Base-by-base conservation (phyloP, 2,113 vertebrate species). In the Sylvietta virens region DNA sequence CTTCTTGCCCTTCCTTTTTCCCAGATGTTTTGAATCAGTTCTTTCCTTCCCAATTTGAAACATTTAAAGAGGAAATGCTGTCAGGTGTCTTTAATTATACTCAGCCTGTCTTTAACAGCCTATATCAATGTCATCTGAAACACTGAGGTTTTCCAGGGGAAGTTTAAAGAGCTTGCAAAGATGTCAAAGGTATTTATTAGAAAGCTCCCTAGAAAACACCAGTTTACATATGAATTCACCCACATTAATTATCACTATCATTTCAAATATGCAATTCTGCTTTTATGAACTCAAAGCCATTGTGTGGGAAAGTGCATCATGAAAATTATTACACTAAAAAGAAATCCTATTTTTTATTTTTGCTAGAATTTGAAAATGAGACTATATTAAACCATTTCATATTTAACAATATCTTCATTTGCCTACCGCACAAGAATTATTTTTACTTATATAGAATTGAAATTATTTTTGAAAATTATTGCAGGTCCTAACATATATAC, bases 41-140 rank as follows among this genome's bases (percentile, higher is more conserved):
- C 16, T 71, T 92, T 71, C 47, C n/a, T 50, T 64, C 78, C 57
- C 31, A 60, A 10, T 31, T 92, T 90, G 82, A 83, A 92, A 81
- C 6, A 45, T 26, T 74, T 77, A 31, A 45, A 92, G 37, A 81
- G 76, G 82, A 92, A 92, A 80, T 69, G 51, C 5, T 79, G 50
- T 69, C 87, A 91, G 78, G n/a, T 91, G 70, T 70, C 66, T 90
- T 90, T 85, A 94, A 88, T 85, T 88, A 80, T 17, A 79, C 40
- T 76, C 53, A 33, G 23, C 23, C 53, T 72, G 8, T 60, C 71
- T 92, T 90, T 65, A 95, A 57, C 26, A 76, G 47, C 26, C 20
- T 80, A 12, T 40, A 47, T 77, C 79, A 58, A 53, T 45, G 11
- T 70, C 35, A 83, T 70, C 47, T 77, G 60, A 93, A 70, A 62